Evolutionary conservation across 2,113 vertebrate species (phyloP), one percentile per base, ranked within the genome.

Genomic region (Chionomys nivalis): DNA sequence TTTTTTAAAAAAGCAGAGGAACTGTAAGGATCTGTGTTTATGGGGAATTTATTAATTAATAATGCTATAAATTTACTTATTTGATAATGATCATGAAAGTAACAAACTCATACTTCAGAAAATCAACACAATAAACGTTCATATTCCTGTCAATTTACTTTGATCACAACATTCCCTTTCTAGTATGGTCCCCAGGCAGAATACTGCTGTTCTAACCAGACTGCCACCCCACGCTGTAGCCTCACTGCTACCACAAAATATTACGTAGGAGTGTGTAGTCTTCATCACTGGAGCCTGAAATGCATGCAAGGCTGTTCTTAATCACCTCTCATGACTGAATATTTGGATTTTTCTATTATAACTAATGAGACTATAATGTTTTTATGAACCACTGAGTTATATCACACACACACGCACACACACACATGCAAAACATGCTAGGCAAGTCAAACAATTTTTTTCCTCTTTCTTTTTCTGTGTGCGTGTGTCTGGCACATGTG

Each of bases 211-310:
- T 52, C 49, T 52, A 52, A 52, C 2, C 12, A 52, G 49, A 52
- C 49, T 52, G 12, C 49, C 49, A 52, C 49, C 49, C 49, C 49
- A 52, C 3, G 12, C 13, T 52, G 49, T 52, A 52, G 49, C 49
- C 49, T 13, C 9, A 17, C 8, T 72, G 68, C n/a, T 70, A 70
- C 36, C 21, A 72, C n/a, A 36, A 72, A 72, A 19, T 36, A 93
- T 90, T 85, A 44, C 65, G 63, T 85, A 90, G 92, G 75, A 23
- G 49, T 72, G 33, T 86, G 39, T 81, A 49, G 33, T 81, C 81
- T 24, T 92, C 65, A 90, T 91, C 94, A 78, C 14, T 73, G 95
- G 73, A 63, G 88, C 31, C 76, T 91, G 91, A 88, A 75, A 39
- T 70, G 33, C 73, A 91, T 89, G 28, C 16, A 86, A 3, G 5